Evolutionary conservation across 2,888 invertebrate genomes (phyloP).

Genomic region (Acanthoscelides obtectus): DNA sequence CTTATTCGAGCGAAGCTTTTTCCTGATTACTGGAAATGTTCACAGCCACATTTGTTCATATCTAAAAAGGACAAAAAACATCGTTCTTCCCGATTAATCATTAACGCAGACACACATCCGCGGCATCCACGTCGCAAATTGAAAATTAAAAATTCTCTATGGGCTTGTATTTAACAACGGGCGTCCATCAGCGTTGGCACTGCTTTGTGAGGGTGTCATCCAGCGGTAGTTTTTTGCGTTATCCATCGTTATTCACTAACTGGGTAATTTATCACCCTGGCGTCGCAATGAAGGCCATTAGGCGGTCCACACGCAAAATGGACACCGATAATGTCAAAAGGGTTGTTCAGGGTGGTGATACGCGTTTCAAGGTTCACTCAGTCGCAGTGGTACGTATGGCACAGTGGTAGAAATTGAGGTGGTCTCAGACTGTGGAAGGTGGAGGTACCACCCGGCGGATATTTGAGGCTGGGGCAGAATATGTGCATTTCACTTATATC

Average conservation of each 20-base stretch:
- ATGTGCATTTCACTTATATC: too few relatives aligned
- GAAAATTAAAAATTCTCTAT: neutral
- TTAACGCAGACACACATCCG: neutral
- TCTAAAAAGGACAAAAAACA: too few relatives aligned
- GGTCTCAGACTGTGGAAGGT: too few relatives aligned
- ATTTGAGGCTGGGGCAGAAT: too few relatives aligned
- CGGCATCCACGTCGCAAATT: neutral
- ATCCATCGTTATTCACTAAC: neutral
- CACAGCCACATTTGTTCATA: too few relatives aligned
- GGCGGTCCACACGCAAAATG: neutral
- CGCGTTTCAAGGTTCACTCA: neutral
- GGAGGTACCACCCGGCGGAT: too few relatives aligned
- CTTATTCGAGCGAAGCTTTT: too few relatives aligned
- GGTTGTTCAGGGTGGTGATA: neutral
- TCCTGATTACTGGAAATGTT: too few relatives aligned
- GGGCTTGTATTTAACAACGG: neutral
- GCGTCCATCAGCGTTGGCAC: neutral
- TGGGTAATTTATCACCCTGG: neutral
- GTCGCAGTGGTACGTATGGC: too few relatives aligned
- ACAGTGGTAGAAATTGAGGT: too few relatives aligned
- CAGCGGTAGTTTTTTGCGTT: neutral
- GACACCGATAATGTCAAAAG: neutral
- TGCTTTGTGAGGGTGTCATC: neutral
- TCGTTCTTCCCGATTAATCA: neutral
- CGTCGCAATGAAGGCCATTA: neutral